These are phyloP conservation scores for Rhodeus uyekii DNA, from an alignment of 2,797 vertebrate species.

Conservation along the genomic window DNA sequence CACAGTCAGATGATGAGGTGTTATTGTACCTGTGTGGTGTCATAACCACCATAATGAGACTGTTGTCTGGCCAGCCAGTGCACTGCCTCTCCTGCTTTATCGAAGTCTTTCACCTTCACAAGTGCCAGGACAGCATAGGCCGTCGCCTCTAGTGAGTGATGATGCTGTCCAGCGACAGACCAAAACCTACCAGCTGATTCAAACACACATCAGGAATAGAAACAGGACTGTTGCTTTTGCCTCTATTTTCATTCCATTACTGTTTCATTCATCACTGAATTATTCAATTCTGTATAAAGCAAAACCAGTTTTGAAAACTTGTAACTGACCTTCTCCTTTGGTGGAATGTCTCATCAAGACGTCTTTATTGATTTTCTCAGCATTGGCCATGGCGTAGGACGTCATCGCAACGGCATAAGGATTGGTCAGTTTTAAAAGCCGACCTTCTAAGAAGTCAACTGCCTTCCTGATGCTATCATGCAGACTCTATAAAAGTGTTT, in stretches of 20 bases:
- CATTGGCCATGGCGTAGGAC: constrained; percentile 81
- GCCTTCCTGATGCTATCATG: constrained; percentile 71
- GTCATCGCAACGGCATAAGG: constrained; percentile 85
- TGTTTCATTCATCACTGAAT: too few species aligned
- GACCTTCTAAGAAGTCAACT: constrained; percentile 67
- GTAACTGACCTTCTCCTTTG: not conserved
- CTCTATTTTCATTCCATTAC: not conserved
- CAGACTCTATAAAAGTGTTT: constrained; percentile 68
- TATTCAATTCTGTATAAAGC: too few species aligned
- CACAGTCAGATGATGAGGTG: not conserved
- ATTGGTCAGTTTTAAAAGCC: constrained; percentile 68
- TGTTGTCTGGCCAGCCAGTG: constrained; percentile 81
- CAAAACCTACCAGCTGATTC: constrained; percentile 69
- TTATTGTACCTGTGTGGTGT: constrained; percentile 82
- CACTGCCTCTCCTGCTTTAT: constrained; percentile 62
- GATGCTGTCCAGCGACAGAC: constrained; percentile 62
- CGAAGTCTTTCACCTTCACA: constrained; percentile 62
- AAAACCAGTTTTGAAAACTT: too few species aligned
- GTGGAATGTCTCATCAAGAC: constrained; percentile 20
- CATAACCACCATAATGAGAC: constrained; percentile 73
- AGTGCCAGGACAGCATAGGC: constrained; percentile 86
- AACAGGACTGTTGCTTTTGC: not conserved
- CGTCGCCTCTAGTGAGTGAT: constrained; percentile 84
- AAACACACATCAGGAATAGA: not conserved
- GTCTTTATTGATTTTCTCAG: constrained; percentile 55